Base-by-base conservation (phyloP, 2,113 vertebrate genomes). In the Gasterosteus aculeatus region DNA sequence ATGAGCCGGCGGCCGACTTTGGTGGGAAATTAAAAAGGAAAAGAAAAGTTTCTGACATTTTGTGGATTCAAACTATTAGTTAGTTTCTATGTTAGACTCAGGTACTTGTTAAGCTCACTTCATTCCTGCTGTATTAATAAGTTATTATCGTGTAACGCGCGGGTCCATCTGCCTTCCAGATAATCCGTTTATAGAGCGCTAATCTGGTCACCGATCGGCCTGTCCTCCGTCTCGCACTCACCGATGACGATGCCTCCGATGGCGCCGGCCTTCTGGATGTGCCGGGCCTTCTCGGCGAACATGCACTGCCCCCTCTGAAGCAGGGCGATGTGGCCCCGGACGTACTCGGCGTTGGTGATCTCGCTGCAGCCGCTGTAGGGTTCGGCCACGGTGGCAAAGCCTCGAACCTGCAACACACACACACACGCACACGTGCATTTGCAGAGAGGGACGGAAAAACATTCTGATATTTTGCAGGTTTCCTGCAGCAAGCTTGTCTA, bases 211-310 rank as follows among this genome's bases (percentile, higher is more conserved):
- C 22, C 22, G 22, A 26, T 26, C 22, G 22, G 22, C 22, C 22
- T 26, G 22, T 26, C 66, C 66, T 81, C 72, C 35, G 14, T 73
- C 31, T 60, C 3, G 3, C 41, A 60, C 94, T 96, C 93, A 99
- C 97, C 98, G 10, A 99, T 96, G 79, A 99, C 97, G 41, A 99
- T 98, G 85, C 97, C 98, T 4, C 97, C 98, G 7, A 99, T 97
- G 69, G 97, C 97, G 8, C 97, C 97, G 19, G 97, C 96, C 81
- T 96, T 98, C 90, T 98, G 97, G 87, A 98, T 94, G 87, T 99
- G 95, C 8, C 98, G 93, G 15, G 98, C 97, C 88, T 99, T 99
- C 89, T 99, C 98, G 22, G 98, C 98, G 87, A 99, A 99, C 98
- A 99, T 99, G 78, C 98, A 99, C 92, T 99, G 97, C 51, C 98